Evolutionary conservation across 2,888 invertebrate species (phyloP), one percentile per base, ranked within the genome.

Genomic region (Phragmatobia fuliginosa): DNA sequence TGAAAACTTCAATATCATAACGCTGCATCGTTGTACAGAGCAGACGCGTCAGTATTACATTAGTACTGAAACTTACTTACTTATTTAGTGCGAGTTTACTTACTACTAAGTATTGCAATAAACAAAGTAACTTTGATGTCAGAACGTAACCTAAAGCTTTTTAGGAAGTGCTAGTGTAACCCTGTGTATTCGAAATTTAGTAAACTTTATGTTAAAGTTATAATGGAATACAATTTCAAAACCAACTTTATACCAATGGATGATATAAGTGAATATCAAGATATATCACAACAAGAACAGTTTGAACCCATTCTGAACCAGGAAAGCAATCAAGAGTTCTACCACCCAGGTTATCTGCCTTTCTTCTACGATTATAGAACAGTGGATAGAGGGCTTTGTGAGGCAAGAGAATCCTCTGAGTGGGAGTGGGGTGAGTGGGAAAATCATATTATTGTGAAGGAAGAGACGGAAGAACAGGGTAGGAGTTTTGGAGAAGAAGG

Each of bases 331-430:
- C 85, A 83, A 63, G 87, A 87, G 10, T 69, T 83, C 7, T 78
- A 82, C 36, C 80, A 84, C 11, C 84, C 83, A 3, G 85, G 81
- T 21, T 92, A 88, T 68, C 75, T 92, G 63, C 92, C 91, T 1
- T 87, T 92, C 79, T 85, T 87, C 70, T 92, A 91, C 72, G 92
- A 92, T 25, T 86, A 86, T 33, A 78, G 90, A 16, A 75, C 82
- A 2, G 84, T 85, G 6, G 87, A 87, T 45, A 79, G 85, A 62
- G 77, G 76, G 6, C 16, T 78, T 7, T 77, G 75, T 45, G 81
- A 78, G n/a, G 61, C 45, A 70, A 78, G 76, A 67, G 74, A 73
- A 56, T 72, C 68, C 65, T 73, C 77, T 75, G 79, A 83, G 0
- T 82, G 81, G 78, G 82, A 83, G 63, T 90, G 89, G 89, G 80